Conservation (phyloP, 2,797 vertebrate species). For the Tangara arthus region DNA sequence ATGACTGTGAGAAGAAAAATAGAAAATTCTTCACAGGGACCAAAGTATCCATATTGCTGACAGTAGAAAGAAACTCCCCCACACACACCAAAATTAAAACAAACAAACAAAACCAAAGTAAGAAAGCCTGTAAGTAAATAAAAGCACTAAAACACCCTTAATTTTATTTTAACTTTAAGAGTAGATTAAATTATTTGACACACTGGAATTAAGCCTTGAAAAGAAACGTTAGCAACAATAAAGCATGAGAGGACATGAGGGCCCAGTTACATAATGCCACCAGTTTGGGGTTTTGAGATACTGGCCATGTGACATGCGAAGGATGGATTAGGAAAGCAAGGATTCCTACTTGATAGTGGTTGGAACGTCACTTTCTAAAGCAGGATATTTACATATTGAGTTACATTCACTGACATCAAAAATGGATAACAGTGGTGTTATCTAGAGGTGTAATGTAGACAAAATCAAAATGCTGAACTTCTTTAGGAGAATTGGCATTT, state of each 20-base stretch:
- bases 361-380: not conserved
- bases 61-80: not conserved
- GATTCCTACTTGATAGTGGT: not conserved
- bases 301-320: not conserved
- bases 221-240: not conserved
- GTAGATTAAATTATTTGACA: not conserved
- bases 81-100: not conserved
- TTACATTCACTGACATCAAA: not conserved
- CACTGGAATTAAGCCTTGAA: not conserved
- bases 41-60: not conserved
- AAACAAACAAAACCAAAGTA: not conserved
- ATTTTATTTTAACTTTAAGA: not conserved
- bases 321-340: not conserved
- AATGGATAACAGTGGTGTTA: not conserved
- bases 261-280: not conserved
- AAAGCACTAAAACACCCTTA: not conserved
- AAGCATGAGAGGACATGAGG: not conserved
- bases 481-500: not conserved
- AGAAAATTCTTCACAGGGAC: not conserved
- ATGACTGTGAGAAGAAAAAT: not conserved
- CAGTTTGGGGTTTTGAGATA: fast-evolving
- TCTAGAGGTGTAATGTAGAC: not conserved
- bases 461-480: not conserved
- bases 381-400: not conserved
- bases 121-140: not conserved